A percentile compares a stretch with the other conserved stretches of the same genome.
These are phyloP conservation scores for Ophion obscuratus DNA, from an alignment of 2,888 invertebrate species.

Conservation along the genomic window DNA sequence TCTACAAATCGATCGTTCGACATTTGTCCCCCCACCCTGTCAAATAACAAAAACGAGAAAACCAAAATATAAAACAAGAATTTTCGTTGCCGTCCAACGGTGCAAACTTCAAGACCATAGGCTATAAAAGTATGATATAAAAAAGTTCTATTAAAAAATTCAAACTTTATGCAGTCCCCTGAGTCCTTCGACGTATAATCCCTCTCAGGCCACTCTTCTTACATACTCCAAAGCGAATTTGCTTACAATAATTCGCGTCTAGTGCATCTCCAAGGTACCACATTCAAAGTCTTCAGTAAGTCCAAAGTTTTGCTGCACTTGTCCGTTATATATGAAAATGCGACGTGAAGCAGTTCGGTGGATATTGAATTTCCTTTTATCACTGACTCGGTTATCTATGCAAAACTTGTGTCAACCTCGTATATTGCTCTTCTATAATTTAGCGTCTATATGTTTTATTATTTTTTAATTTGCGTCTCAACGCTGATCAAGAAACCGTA, in stretches of 20 bases:
- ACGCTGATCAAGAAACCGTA: background rate
- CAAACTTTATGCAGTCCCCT: background rate
- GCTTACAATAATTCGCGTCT: background rate
- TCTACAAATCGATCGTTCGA: too few species aligned
- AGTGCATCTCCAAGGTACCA: background rate
- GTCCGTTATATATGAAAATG: background rate
- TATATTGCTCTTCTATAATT: background rate
- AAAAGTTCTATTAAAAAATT: background rate
- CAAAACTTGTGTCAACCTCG: background rate
- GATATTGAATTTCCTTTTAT: slow-evolving; percentile 9
- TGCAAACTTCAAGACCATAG: too few species aligned
- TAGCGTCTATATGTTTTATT: background rate
- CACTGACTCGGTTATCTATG: background rate
- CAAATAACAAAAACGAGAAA: too few species aligned
- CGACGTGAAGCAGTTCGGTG: background rate
- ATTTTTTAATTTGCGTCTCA: background rate
- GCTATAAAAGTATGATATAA: background rate
- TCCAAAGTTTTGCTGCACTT: background rate
- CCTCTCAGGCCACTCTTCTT: background rate
- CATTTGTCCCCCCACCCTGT: too few species aligned
- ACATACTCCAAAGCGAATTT: background rate
- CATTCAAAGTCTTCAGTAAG: background rate
- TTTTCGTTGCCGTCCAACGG: too few species aligned
- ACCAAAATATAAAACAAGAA: too few species aligned
- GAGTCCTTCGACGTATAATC: background rate